Base-by-base conservation (phyloP, 1,140 invertebrate genomes). In the Lasioglossum baleicum region DNA sequence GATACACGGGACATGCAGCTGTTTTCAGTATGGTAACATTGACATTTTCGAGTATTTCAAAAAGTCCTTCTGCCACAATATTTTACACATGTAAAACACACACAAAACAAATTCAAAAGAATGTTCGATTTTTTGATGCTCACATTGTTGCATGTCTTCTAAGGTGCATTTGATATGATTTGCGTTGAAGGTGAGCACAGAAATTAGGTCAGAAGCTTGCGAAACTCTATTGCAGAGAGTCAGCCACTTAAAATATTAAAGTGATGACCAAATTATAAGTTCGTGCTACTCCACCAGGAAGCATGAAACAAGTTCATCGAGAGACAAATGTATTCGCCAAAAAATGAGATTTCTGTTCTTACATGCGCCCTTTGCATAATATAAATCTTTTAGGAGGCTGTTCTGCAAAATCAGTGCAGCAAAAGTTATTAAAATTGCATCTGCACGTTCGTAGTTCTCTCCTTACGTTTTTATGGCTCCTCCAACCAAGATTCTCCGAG, bases 281-380 rank as follows among this genome's bases (percentile, higher is more conserved):
- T 2, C 31, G 10, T 44, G 22, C 0, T 13, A 20, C 15, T 51
- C 4, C 26, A 22, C 4, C 7, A 0, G 13, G 13, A 1, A 26
- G 22, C 11, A 7, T 17, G 26, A 44, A 22, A 20, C 75, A 11
- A 60, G 20, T 17, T 5, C 20, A 20, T 61, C 56, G 26, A 51
- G 35, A 61, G 65, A 51, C 75, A 22, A 13, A 69, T 11, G 26
- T 51, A 22, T 22, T 6, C 13, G 1, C 7, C 40, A 11, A 26
- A 69, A 51, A 76, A 69, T 70, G 22, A 60, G 69, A 11, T 51
- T 69, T 61, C 22, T 61, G 1, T 22, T 75, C 48, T 13, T 44
- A 26, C 65, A 22, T 6, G 22, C 42, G 26, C 42, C 51, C 13
- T 26, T 7, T 7, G n/a, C 5, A 0, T 15, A 7, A 17, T 7